Base-by-base conservation (phyloP, 1,140 invertebrate species). In the Parapsyche elsis region DNA sequence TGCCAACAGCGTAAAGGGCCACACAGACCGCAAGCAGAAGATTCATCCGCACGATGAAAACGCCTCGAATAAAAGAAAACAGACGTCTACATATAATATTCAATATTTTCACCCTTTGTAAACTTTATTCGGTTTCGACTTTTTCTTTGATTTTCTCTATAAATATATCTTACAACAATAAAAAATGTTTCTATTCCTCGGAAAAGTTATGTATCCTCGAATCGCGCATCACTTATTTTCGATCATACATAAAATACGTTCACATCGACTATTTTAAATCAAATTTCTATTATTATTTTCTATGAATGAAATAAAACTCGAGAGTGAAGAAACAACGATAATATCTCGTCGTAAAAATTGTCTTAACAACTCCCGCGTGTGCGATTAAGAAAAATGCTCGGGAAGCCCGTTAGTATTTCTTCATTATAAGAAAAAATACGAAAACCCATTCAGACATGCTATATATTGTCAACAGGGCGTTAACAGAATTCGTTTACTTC, bases 31-130 rank as follows among this genome's bases (percentile, higher is more conserved):
- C 59, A 21, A 61, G n/a, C 10, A 23, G 64, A 67, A 67, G 24
- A 67, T 67, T 67, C 64, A 23, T 67, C 64, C 23, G 24, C 64
- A 23, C 64, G 24, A 61, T 26, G 64, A 26, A 67, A 67, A 67
- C 14, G 23, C 64, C 14, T 24, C 49, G 49, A 53, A 53, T 14
- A 12, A 53, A 53, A 53, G 30, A 38, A 38, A 38, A 38, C 30
- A 38, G 30, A 38, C 30, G 30, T 38, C 30, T 38, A 38, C 16
- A 53, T 53, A 53, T 53, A 53, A 53, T 53, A 53, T 53, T 14
- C 49, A 53, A 16, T 53, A 53, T 53, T 53, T 53, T 53, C 49
- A 14, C 49, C 16, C 16, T 53, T 53, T 53, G 49, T 1, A 14
- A 53, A 53, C 49, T 53, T 53, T 53, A 53, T 53, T 53, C 12